Base-by-base conservation (phyloP, 1,140 invertebrate genomes). In the Conus betulinus region DNA sequence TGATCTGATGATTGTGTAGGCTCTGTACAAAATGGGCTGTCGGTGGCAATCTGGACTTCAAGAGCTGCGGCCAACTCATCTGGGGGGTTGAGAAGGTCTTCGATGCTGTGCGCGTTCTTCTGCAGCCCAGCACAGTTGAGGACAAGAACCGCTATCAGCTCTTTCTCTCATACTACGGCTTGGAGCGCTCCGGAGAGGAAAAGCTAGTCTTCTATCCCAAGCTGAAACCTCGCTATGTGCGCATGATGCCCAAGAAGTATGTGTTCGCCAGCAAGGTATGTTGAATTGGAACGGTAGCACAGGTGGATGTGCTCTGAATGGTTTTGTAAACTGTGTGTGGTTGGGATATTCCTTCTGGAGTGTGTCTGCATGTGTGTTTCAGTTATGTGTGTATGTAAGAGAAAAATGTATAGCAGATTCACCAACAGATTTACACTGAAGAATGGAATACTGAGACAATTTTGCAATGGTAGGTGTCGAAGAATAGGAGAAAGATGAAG, bases 151-250 rank as follows among this genome's bases (percentile, higher is more conserved):
- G 57, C 53, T 27, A 81, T 51, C 89, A 74, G 53, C 86, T 87
- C 84, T 92, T 63, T 88, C 71, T 90, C n/a, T 85, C 27, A 17
- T 92, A 92, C 85, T 93, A 92, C 90, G 93, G 92, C 23, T 85
- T 93, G 11, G 81, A 88, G 39, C 27, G 39, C 3, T 57, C 53
- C 3, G 90, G 85, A n/a, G 84, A 76, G 57, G 39, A 82, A 27
- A 81, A 87, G 23, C 76, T 91, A 27, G 84, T 79, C 55, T 89
- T 89, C 60, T 87, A 90, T 63, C 92, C 91, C 25, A 84, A 88
- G 60, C 82, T 90, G 67, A 91, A 91, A 53, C 92, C 93, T 78
- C 79, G 82, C 25, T 91, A 87, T 63, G 25, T 90, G 39, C 23
- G 84, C 15, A 90, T 92, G 53, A 52, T 90, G 51, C 63, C 85